These are phyloP conservation scores for Felis chaus DNA, from an alignment of 2,113 vertebrate species.

Conservation along the genomic window DNA sequence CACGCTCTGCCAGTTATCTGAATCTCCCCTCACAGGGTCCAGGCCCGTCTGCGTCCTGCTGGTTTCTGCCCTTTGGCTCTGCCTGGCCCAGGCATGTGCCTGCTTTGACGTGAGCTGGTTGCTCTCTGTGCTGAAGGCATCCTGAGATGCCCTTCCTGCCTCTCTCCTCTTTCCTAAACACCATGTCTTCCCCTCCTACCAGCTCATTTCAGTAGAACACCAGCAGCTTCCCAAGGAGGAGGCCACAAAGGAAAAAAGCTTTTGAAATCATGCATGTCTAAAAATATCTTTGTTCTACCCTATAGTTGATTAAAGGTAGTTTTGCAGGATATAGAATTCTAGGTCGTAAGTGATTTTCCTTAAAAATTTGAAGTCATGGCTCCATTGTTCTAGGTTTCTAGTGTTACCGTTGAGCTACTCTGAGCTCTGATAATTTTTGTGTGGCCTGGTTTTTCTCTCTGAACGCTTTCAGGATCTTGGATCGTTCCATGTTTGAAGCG, in stretches of 20 bases:
- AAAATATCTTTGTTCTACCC: not conserved
- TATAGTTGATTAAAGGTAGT: not conserved
- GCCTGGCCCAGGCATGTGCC: not conserved
- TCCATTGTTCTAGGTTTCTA: not conserved
- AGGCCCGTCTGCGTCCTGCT: accelerated
- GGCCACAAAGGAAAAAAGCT: not conserved
- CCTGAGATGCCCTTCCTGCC: not conserved
- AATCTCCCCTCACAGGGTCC: not conserved
- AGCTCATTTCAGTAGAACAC: not conserved
- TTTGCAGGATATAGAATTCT: constrained; percentile 31
- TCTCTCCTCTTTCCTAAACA: not conserved
- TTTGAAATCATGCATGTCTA: not conserved
- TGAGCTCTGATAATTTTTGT: not conserved
- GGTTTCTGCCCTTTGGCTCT: not conserved
- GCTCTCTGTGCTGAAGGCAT: not conserved
- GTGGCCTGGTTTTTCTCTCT: not conserved
- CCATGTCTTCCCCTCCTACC: not conserved
- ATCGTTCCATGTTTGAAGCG: not conserved
- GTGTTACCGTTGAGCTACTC: not conserved
- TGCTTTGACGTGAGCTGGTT: accelerated
- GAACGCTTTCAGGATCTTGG: not conserved
- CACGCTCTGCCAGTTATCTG: not conserved
- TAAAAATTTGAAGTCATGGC: not conserved
- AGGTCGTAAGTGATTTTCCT: not conserved
- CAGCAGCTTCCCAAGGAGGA: not conserved